These are phyloP conservation scores for Netelia virgata DNA, from an alignment of 2,888 invertebrate genomes.

Conservation along the genomic window DNA sequence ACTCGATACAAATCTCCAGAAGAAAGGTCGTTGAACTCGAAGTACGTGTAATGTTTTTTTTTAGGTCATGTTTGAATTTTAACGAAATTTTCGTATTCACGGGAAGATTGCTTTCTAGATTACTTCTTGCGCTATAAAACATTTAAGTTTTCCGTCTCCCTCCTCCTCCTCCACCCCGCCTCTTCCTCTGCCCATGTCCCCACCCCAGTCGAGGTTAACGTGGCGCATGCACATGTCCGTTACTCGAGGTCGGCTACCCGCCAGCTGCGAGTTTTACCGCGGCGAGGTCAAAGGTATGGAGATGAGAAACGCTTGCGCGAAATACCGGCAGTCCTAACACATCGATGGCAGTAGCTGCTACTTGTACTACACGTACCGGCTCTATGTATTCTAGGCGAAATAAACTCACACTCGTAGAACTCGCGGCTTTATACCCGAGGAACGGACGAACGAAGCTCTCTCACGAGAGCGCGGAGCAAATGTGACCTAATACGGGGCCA, in stretches of 20 bases:
- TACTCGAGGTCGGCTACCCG: neutral
- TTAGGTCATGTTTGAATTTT: no score
- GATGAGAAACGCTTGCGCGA: constrained; percentile 41
- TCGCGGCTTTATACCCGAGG: constrained; percentile 16
- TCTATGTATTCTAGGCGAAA: constrained; percentile 18
- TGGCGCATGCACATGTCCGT: neutral
- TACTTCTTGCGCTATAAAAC: no score
- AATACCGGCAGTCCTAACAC: constrained; percentile 48
- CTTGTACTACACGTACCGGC: constrained; percentile 26
- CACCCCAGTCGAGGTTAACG: neutral
- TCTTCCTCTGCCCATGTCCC: no score
- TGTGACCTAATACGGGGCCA: constrained; percentile 84
- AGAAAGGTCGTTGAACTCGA: neutral
- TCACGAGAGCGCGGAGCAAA: constrained; percentile 77
- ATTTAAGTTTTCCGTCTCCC: no score
- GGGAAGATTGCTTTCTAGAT: no score
- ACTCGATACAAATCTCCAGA: neutral
- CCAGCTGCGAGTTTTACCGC: constrained; percentile 16
- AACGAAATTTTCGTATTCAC: no score
- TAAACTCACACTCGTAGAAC: neutral
- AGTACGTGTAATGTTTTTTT: neutral
- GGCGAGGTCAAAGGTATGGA: constrained; percentile 56
- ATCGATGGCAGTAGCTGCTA: constrained; percentile 13
- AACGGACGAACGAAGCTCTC: constrained; percentile 32
- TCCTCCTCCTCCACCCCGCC: no score